Evolutionary conservation across 2,888 invertebrate species (phyloP).

Genomic region (Mechanitis mazaeus): DNA sequence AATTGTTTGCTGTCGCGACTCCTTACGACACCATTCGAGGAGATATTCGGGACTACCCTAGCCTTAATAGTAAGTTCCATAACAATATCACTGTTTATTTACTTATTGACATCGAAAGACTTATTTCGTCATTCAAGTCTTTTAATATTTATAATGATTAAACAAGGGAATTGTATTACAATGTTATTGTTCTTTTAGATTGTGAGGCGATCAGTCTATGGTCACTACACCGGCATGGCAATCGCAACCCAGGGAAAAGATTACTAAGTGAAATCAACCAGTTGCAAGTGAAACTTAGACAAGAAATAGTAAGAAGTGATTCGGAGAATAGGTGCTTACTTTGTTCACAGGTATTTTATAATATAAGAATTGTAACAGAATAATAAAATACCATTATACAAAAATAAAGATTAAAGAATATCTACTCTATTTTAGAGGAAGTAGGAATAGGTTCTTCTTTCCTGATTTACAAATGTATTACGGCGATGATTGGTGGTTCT

Average conservation of each 20-base stretch:
- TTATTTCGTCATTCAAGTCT: too few relatives aligned
- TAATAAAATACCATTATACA: too few relatives aligned
- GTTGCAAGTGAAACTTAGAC: conserved; percentile 70
- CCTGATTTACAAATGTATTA: too few relatives aligned
- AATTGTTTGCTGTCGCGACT: conserved; percentile 53
- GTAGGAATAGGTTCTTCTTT: too few relatives aligned
- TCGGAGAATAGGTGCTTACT: conserved; percentile 57
- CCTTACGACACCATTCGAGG: conserved; percentile 59
- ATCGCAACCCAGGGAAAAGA: conserved; percentile 77
- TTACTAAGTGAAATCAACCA: conserved; percentile 71
- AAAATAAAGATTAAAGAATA: too few relatives aligned
- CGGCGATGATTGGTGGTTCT: too few relatives aligned
- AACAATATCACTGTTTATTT: too few relatives aligned
- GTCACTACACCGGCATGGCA: conserved; percentile 83
- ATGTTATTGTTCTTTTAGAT: conserved; percentile 1
- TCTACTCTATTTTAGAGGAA: too few relatives aligned
- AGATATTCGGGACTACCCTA: conserved; percentile 51
- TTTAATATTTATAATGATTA: too few relatives aligned
- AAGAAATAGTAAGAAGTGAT: conserved; percentile 80
- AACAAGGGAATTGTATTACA: too few relatives aligned
- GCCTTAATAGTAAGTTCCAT: conserved; percentile 48
- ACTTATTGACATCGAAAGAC: too few relatives aligned
- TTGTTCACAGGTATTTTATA: conserved; percentile 52
- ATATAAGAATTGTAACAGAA: neutral
- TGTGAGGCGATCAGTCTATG: conserved; percentile 77